Percentiles rank a stretch among this genome's conserved stretches.
Conservation (phyloP, 2,797 vertebrate genomes). For the Margarornis squamiger region DNA sequence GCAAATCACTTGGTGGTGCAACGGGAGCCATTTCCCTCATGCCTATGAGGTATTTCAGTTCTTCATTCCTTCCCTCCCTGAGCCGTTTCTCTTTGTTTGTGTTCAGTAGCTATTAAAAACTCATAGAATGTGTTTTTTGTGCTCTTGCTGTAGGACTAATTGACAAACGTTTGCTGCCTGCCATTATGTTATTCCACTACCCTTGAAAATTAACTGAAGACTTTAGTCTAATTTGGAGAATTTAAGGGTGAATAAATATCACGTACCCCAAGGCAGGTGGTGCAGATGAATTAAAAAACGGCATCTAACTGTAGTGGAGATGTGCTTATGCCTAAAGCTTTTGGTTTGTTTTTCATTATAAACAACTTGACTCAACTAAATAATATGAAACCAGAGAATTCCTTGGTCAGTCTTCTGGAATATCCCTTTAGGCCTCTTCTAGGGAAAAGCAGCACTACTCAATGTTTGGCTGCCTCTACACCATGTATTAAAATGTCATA, state of each 20-base stretch:
- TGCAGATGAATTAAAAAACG: neutral
- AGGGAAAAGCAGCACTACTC: neutral
- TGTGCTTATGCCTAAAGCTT: neutral
- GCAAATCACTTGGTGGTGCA: slow-evolving; percentile 5
- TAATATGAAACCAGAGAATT: neutral
- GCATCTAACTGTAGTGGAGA: neutral
- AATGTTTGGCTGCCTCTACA: neutral
- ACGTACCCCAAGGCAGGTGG: neutral
- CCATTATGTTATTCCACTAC: neutral
- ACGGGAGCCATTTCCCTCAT: neutral
- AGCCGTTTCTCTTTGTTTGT: slow-evolving; percentile 7
- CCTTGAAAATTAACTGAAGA: neutral
- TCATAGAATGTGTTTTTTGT: neutral
- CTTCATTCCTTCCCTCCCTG: neutral
- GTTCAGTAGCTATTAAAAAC: slow-evolving; percentile 19
- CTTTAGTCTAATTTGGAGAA: neutral
- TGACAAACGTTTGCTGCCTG: neutral
- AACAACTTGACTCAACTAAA: neutral
- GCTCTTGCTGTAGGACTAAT: neutral
- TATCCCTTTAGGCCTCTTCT: neutral
- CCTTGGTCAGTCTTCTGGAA: neutral
- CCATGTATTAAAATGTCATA: neutral
- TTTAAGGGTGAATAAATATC: neutral
- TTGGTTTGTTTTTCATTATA: neutral
- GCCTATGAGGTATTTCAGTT: slow-evolving; percentile 1